phyloP scores from a whole-genome alignment of 1,140 invertebrate species.

The Bombus waltoni region DNA sequence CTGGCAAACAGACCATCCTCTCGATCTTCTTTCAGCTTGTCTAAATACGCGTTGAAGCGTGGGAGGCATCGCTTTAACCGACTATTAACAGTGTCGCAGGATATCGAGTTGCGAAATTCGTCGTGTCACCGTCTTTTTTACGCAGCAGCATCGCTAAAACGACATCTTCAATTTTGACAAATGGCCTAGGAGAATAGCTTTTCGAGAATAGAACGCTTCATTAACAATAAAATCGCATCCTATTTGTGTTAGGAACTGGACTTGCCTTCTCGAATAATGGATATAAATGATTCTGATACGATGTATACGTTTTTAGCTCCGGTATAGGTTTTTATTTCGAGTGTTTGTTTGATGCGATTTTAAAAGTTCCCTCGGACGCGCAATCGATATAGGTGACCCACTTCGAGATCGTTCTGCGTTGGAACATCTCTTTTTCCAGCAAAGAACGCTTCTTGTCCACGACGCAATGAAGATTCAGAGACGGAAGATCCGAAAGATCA shows the following conservation, averaged over 20 bases:
- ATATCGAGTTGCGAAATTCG: background rate
- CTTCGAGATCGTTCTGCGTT: background rate
- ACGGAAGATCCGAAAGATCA: no score
- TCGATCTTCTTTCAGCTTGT: slow-evolving; percentile 3
- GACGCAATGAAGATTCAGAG: background rate
- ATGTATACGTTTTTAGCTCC: background rate
- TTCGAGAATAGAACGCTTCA: slow-evolving; percentile 1
- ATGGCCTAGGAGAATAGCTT: background rate
- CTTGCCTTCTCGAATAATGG: background rate
- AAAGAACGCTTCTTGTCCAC: background rate
- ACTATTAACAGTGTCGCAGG: background rate
- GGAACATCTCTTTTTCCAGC: background rate
- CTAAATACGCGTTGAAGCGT: slow-evolving; percentile 32
- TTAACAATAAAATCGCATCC: background rate
- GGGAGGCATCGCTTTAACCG: background rate
- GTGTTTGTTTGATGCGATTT: slow-evolving; percentile 5
- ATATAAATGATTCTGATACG: background rate
- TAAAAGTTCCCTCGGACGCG: background rate
- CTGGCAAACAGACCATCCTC: slow-evolving; percentile 3
- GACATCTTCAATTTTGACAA: background rate
- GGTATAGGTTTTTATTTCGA: background rate
- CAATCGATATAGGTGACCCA: slow-evolving; percentile 36
- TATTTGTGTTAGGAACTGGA: background rate
- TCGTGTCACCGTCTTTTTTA: background rate
- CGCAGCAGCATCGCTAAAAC: background rate